These are phyloP conservation scores for Sorex fumeus DNA, from an alignment of 2,113 vertebrate genomes.

Conservation along the genomic window DNA sequence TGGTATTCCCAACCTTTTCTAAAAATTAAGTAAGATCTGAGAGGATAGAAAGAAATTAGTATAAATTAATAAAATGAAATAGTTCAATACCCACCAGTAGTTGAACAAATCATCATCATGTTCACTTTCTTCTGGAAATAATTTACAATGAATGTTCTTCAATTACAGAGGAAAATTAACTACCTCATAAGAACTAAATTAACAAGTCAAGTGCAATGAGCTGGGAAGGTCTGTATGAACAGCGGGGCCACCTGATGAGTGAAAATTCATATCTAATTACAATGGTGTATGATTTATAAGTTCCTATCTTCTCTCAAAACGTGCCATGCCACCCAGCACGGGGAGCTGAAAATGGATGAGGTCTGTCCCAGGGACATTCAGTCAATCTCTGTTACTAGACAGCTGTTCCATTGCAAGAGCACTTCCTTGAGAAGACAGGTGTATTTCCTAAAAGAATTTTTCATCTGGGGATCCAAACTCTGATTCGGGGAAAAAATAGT, in stretches of 20 bases:
- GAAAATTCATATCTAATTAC: conserved; percentile 82
- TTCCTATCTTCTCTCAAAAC: conserved; percentile 56
- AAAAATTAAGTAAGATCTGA: conserved; percentile 68
- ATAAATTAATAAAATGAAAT: conserved; percentile 78
- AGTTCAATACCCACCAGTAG: conserved; percentile 60
- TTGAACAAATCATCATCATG: conserved; percentile 56
- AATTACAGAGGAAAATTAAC: conserved; percentile 78
- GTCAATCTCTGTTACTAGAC: not conserved
- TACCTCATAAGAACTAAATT: conserved; percentile 79
- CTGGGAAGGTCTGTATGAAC: conserved; percentile 85
- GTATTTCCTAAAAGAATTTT: not conserved
- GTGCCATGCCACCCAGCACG: not conserved
- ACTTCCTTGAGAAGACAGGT: not conserved
- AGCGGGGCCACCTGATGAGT: conserved; percentile 80
- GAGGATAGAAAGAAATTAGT: conserved; percentile 55
- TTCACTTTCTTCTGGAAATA: conserved; percentile 76
- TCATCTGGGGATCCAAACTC: not conserved
- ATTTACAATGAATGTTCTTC: conserved; percentile 76
- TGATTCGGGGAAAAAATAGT: no score
- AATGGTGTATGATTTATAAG: conserved; percentile 86
- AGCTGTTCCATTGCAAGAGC: not conserved
- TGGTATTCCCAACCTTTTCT: conserved; percentile 52
- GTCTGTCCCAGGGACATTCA: no score
- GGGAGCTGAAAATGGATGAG: not conserved
- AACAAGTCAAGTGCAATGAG: conserved; percentile 83